These are phyloP conservation scores for Streblospio benedicti DNA, from an alignment of 1,140 invertebrate genomes.

Conservation along the genomic window DNA sequence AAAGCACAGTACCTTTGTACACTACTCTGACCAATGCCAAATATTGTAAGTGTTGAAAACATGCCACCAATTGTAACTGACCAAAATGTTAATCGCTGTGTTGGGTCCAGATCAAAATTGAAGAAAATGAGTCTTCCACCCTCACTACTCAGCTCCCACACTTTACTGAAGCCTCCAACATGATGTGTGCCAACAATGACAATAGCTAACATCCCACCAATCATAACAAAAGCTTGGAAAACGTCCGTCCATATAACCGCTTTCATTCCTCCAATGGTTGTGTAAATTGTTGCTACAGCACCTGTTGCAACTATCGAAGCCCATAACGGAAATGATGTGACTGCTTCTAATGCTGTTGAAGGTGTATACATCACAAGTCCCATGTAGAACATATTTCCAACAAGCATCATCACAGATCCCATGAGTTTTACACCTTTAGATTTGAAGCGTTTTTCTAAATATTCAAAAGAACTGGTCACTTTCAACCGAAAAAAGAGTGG, in stretches of 20 bases:
- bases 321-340: constrained; percentile 1
- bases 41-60: constrained; percentile 10
- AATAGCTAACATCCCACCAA: constrained; percentile 17
- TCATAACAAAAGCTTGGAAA: constrained; percentile 35
- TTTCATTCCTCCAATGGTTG: constrained; percentile 31
- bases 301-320: constrained; percentile 11
- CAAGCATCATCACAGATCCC: constrained; percentile 11
- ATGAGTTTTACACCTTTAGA: constrained; percentile 11
- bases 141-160: constrained; percentile 10
- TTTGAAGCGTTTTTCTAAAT: constrained; percentile 11
- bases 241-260: constrained; percentile 42
- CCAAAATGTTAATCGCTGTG: constrained; percentile 15
- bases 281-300: constrained; percentile 12
- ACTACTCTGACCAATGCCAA: constrained; percentile 14
- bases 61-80: constrained; percentile 11
- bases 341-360: constrained; percentile 33
- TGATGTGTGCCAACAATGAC: constrained; percentile 5
- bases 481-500: constrained; percentile 16
- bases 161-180: constrained; percentile 10
- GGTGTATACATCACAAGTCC: constrained; percentile 36
- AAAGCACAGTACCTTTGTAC: constrained; percentile 15
- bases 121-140: constrained; percentile 6
- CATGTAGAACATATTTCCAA: constrained; percentile 29
- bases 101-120: constrained; percentile 17
- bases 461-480: constrained; percentile 20